A percentile compares a stretch with the other conserved stretches of the same genome.
These are phyloP conservation scores for Lerista edwardsae DNA, from an alignment of 2,797 vertebrate genomes.

Conservation along the genomic window DNA sequence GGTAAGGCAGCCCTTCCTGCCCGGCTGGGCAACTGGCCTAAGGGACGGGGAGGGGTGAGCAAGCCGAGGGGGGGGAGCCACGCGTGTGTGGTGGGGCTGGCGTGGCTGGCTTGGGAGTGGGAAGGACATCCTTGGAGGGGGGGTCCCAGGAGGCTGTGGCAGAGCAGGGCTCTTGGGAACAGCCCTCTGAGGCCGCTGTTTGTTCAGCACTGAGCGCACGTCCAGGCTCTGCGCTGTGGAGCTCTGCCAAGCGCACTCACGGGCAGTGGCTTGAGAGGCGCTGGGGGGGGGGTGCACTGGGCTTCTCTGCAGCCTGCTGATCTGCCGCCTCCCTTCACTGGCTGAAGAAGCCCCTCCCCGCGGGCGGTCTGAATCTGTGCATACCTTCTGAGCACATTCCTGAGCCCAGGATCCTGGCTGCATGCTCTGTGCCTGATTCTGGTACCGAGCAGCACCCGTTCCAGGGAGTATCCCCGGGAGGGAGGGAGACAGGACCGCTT, in stretches of 20 bases:
- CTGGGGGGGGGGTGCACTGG: fast-evolving
- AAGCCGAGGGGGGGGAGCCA: too few species aligned
- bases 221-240: not conserved
- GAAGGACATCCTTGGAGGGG: not conserved
- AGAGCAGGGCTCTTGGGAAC: not conserved
- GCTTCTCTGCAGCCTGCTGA: not conserved
- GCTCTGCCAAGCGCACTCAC: not conserved
- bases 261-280: too few species aligned
- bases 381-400: not conserved
- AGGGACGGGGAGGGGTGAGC: not conserved
- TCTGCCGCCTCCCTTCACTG: not conserved
- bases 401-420: not conserved
- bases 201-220: not conserved
- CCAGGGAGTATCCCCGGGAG: too few species aligned
- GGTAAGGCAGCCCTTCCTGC: slow-evolving; percentile 74
- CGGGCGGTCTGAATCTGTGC: not conserved
- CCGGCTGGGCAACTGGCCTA: fast-evolving
- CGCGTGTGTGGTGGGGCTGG: not conserved
- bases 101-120: not conserved
- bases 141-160: not conserved
- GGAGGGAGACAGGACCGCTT: too few species aligned
- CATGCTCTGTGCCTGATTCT: not conserved
- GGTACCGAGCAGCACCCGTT: too few species aligned
- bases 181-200: too few species aligned
- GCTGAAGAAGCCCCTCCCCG: not conserved